These are phyloP conservation scores for Pardalotus punctatus DNA, from an alignment of 2,113 vertebrate genomes.

Conservation along the genomic window DNA sequence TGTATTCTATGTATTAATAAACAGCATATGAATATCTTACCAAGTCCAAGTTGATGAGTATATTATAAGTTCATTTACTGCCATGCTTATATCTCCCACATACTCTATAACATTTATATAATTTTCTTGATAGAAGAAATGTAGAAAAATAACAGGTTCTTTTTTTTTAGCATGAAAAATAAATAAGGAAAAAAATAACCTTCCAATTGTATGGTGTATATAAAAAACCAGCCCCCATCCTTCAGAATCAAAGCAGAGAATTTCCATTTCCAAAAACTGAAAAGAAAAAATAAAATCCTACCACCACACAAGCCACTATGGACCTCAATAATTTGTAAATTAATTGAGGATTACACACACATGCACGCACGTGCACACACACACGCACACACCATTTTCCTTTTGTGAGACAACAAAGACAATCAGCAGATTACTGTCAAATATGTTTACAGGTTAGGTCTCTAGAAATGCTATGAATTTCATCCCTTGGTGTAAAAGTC, in stretches of 20 bases:
- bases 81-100: neutral
- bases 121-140: neutral
- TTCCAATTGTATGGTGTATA: neutral
- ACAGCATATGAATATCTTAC: neutral
- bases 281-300: constrained; percentile 28
- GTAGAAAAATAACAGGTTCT: neutral
- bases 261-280: neutral
- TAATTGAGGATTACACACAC: constrained; percentile 58
- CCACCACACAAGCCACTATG: neutral
- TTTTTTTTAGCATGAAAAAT: neutral
- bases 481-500: constrained; percentile 40
- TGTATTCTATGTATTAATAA: neutral
- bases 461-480: constrained; percentile 41
- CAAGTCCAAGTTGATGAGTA: neutral
- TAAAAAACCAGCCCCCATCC: neutral
- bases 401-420: constrained; percentile 51
- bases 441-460: constrained; percentile 34
- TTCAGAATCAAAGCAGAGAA: neutral
- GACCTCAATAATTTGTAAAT: constrained; percentile 62
- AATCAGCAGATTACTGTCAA: constrained; percentile 59
- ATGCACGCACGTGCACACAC: rapidly evolving
- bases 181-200: constrained; percentile 24
- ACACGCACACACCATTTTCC: neutral
- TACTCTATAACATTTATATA: neutral
- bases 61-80: neutral